Evolutionary conservation across 2,797 vertebrate genomes (phyloP).

Genomic region (Phataginus tetradactyla): DNA sequence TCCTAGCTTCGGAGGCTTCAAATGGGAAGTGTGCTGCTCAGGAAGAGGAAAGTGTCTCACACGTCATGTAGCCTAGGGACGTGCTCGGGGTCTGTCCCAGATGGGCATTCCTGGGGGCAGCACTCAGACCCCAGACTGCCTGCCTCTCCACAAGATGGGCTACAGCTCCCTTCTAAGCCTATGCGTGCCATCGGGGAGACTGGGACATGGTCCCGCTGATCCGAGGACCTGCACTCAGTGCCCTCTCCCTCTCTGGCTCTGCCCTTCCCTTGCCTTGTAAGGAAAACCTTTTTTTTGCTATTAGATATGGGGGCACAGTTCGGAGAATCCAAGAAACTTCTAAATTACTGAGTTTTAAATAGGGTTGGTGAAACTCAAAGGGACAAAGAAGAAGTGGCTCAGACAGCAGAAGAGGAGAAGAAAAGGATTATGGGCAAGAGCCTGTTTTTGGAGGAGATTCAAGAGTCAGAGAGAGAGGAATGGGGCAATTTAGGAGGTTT

Average conservation of each 20-base stretch:
- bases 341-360: not conserved
- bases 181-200: not conserved
- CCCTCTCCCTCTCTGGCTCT: too few species aligned
- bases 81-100: not conserved
- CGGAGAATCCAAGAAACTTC: not conserved
- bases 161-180: not conserved
- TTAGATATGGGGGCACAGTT: not conserved
- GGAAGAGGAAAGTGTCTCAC: not conserved
- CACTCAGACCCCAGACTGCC: not conserved
- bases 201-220: not conserved
- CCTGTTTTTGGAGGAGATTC: not conserved
- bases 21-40: not conserved
- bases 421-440: not conserved
- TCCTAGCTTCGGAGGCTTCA: not conserved
- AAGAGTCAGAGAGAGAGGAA: not conserved
- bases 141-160: too few species aligned
- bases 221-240: not conserved
- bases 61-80: not conserved
- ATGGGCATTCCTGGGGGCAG: not conserved
- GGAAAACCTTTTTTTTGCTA: not conserved
- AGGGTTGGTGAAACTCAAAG: not conserved
- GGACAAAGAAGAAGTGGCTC: not conserved
- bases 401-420: not conserved
- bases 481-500: not conserved
- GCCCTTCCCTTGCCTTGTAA: not conserved